phyloP scores from a whole-genome alignment of 2,113 vertebrate genomes.

The Rissa tridactyla region DNA sequence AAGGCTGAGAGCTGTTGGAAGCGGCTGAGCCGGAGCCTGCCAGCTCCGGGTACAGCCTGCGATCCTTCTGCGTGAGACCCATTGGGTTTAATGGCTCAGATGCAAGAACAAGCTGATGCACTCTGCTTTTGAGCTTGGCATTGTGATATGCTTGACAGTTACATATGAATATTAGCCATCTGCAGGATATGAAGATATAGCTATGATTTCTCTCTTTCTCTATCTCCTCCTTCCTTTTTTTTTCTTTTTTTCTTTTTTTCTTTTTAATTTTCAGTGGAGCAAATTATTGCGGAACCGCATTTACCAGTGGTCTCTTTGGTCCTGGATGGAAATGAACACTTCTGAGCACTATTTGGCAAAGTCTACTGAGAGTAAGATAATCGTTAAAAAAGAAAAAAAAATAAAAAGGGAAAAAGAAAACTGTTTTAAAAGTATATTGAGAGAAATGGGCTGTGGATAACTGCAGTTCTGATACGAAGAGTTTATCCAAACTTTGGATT shows the following conservation, averaged over 20 bases:
- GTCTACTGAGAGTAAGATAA: not conserved
- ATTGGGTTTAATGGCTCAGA: slow-evolving; percentile 1
- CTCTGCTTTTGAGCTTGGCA: slow-evolving; percentile 25
- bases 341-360: not conserved
- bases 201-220: not conserved
- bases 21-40: not conserved
- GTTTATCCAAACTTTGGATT: not conserved
- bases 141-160: not conserved
- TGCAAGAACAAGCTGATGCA: slow-evolving; percentile 13
- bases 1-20: not conserved
- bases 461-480: not conserved
- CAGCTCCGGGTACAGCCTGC: slow-evolving; percentile 15
- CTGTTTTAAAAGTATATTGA: not conserved
- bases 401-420: not conserved
- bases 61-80: not conserved
- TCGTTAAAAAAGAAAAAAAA: too few species aligned
- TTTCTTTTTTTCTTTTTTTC: too few species aligned
- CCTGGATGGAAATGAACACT: not conserved
- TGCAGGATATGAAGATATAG: not conserved
- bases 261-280: not conserved
- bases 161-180: slow-evolving; percentile 41
- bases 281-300: not conserved
- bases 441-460: not conserved
- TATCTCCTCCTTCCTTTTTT: not conserved
- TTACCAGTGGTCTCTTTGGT: not conserved